Evolutionary conservation across 2,797 vertebrate species (phyloP).

Genomic region (Pantherophis vulpinus): DNA sequence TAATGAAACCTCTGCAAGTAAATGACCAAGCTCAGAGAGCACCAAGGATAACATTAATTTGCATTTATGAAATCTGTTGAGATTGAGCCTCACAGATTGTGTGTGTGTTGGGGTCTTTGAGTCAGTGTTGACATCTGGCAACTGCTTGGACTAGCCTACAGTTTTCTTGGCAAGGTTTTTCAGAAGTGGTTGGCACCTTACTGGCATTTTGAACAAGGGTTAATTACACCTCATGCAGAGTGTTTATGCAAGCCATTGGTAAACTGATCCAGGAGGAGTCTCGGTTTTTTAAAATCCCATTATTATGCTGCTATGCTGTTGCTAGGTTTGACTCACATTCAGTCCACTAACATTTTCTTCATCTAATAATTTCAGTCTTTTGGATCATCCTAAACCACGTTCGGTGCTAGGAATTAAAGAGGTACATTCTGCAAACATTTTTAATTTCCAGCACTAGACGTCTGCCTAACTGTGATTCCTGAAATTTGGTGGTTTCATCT

Average conservation of each 20-base stretch:
- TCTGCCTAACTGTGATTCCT: background rate
- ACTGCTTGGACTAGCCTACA: background rate
- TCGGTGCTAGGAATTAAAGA: background rate
- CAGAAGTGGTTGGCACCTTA: background rate
- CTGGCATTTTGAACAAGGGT: constrained; percentile 54
- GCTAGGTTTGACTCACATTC: background rate
- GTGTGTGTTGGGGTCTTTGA: background rate
- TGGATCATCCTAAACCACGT: constrained; percentile 6
- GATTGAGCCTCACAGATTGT: constrained; percentile 60
- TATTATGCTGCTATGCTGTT: background rate
- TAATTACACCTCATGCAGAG: constrained; percentile 51
- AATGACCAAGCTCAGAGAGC: background rate
- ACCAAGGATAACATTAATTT: constrained; percentile 44
- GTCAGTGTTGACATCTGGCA: background rate
- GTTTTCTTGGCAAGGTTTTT: background rate
- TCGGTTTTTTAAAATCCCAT: background rate
- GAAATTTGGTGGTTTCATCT: background rate
- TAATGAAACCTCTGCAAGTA: background rate
- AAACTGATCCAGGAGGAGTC: constrained; percentile 44
- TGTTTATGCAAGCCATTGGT: constrained; percentile 50
- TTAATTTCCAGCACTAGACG: background rate
- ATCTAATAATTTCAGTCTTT: constrained; percentile 41
- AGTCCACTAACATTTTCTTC: constrained; percentile 31
- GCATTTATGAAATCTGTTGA: constrained; percentile 65
- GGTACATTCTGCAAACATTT: background rate